Percentiles rank a stretch among this genome's conserved stretches.
Conservation (phyloP, 2,797 vertebrate species). For the Pseudochromis fuscus region DNA sequence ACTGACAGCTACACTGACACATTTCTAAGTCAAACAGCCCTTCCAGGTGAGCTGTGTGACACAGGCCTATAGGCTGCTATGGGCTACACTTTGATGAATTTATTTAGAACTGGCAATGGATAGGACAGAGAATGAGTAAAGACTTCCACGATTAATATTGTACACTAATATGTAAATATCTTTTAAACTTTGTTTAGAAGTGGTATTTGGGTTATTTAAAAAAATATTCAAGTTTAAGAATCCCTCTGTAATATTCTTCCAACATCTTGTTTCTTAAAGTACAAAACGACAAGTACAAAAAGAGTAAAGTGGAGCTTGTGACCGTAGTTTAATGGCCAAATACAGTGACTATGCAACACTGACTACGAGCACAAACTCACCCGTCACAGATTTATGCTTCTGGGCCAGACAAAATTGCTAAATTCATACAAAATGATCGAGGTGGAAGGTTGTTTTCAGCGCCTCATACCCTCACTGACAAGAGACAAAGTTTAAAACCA, state of each 20-base stretch:
- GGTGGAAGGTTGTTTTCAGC: not conserved
- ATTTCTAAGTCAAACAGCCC: constrained; percentile 52
- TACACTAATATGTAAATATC: constrained; percentile 12
- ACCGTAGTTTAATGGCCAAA: not conserved
- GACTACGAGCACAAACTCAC: not conserved
- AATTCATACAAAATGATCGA: not conserved
- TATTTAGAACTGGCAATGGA: constrained; percentile 56
- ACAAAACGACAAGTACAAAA: not conserved
- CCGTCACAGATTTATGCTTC: not conserved
- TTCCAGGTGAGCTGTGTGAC: constrained; percentile 66
- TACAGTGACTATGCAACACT: not conserved
- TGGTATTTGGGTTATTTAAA: not conserved
- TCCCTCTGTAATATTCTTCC: no score
- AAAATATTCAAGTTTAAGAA: not conserved
- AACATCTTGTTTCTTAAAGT: not conserved
- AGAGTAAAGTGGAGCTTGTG: not conserved
- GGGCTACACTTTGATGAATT: constrained; percentile 68
- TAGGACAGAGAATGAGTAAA: constrained; percentile 22
- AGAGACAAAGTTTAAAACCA: not conserved
- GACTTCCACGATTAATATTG: constrained; percentile 19
- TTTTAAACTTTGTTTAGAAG: constrained; percentile 12
- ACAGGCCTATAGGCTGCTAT: constrained; percentile 72
- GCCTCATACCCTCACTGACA: not conserved
- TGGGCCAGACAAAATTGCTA: not conserved
- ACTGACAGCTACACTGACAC: constrained; percentile 67